Evolutionary conservation across 2,888 invertebrate species (phyloP).

Genomic region (Sarcophaga rosellei): DNA sequence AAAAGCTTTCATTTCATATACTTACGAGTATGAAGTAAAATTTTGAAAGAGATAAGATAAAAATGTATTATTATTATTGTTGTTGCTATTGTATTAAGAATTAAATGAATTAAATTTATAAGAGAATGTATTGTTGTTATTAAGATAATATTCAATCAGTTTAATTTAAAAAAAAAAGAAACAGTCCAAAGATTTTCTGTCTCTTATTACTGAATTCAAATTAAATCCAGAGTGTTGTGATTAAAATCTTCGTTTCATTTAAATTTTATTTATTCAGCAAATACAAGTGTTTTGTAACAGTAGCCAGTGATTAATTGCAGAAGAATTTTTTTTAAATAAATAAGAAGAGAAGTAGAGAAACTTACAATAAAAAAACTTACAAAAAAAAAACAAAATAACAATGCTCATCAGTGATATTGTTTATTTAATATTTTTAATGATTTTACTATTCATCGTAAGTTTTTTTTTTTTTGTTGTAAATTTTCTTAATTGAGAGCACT

Average conservation of each 20-base stretch:
- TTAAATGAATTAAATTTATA: slow-evolving; percentile 9
- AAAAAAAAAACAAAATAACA: slow-evolving; percentile 1
- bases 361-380: background rate
- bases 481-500: background rate
- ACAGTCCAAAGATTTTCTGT: background rate
- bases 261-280: background rate
- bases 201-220: background rate
- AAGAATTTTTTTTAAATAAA: background rate
- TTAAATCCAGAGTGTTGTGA: background rate
- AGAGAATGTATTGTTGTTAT: background rate
- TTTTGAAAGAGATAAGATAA: slow-evolving; percentile 60
- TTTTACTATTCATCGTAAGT: slow-evolving; percentile 75
- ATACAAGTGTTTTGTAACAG: background rate
- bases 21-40: background rate
- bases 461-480: background rate
- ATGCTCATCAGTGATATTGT: slow-evolving; percentile 73
- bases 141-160: slow-evolving; percentile 19
- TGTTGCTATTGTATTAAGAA: background rate
- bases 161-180: background rate
- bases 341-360: background rate
- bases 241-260: background rate
- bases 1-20: slow-evolving; percentile 37
- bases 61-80: slow-evolving; percentile 27
- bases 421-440: slow-evolving; percentile 71
- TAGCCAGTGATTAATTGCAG: background rate